Evolutionary conservation across 1,140 invertebrate species (phyloP), one percentile per base, ranked within the genome.

Genomic region (Drosophila parabipectinata): DNA sequence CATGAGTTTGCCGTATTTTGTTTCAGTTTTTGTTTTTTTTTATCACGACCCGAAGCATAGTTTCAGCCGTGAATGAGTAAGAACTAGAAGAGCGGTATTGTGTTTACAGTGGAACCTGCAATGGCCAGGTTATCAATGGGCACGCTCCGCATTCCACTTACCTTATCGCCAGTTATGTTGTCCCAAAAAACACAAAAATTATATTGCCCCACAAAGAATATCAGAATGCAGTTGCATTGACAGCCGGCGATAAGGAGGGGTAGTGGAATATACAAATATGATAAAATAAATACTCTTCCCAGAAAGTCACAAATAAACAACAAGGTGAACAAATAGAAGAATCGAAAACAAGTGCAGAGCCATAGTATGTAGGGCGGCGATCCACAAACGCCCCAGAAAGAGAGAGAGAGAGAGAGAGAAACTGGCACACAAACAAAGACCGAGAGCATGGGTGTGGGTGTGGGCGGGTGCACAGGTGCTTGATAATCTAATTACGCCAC

Each of bases 401-500:
- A n/a, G n/a, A n/a, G n/a, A 24, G 28, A 48, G 45, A 63, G 37
- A 24, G 41, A 62, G 54, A 54, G 45, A 57, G 60, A 83, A 84
- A 79, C 63, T 84, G 72, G 71, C 60, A 80, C 75, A 69, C 34
- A 52, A 37, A 62, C 30, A 62, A 21, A 21, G 21, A 28, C 26
- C 5, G 5, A 1, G 6, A 28, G 26, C 5, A 24, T 32, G 5
- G 39, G 41, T 18, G 21, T 18, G 9, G 32, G 58, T 51, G 34
- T 50, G 45, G 58, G 55, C 39, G 64, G 51, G 54, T 37, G 41
- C 51, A 59, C 80, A 84, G 80, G 80, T 84, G 80, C 48, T 45
- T 68, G 71, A 52, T 87, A 85, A 87, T 85, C 82, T 87, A 87
- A 85, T 85, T 85, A 85, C 78, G 78, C 64, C 69, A 72, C 57